These are phyloP conservation scores for Gouania willdenowi DNA, from an alignment of 2,797 vertebrate species.

Conservation along the genomic window DNA sequence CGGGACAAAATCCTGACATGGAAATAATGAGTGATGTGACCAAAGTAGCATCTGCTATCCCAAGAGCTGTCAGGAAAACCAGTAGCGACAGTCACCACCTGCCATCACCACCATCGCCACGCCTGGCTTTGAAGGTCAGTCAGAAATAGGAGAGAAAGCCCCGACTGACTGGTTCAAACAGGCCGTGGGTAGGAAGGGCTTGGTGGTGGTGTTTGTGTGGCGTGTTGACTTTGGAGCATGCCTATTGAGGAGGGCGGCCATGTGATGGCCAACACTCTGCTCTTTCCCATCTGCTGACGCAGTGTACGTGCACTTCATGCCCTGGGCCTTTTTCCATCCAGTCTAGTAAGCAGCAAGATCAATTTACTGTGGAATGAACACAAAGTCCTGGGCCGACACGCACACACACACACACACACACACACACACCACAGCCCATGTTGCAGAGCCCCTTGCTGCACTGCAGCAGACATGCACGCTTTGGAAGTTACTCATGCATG, in stretches of 20 bases:
- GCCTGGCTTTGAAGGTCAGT: conserved; percentile 68
- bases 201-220: conserved; percentile 2
- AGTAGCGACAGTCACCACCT: conserved; percentile 21
- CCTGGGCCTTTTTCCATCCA: conserved; percentile 81
- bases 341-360: conserved; percentile 86
- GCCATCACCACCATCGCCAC: conserved; percentile 43
- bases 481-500: conserved; percentile 61
- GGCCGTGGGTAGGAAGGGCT: conserved; percentile 38
- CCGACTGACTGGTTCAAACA: conserved; percentile 65
- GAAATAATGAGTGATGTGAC: conserved; percentile 68
- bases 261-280: conserved; percentile 79
- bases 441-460: conserved; percentile 30
- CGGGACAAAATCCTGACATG: conserved; percentile 45
- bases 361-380: conserved; percentile 77
- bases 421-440: conserved; percentile 17
- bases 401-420: conserved; percentile 17
- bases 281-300: conserved; percentile 83
- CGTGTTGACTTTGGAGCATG: conserved; percentile 67
- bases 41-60: conserved; percentile 45
- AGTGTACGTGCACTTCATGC: conserved; percentile 54
- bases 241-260: conserved; percentile 71
- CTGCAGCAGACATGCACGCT: conserved; percentile 42
- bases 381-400: conserved; percentile 56
- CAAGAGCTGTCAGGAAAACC: conserved; percentile 60
- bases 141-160: conserved; percentile 46